phyloP scores from a whole-genome alignment of 2,888 invertebrate genomes.

The Nemurella pictetii region DNA sequence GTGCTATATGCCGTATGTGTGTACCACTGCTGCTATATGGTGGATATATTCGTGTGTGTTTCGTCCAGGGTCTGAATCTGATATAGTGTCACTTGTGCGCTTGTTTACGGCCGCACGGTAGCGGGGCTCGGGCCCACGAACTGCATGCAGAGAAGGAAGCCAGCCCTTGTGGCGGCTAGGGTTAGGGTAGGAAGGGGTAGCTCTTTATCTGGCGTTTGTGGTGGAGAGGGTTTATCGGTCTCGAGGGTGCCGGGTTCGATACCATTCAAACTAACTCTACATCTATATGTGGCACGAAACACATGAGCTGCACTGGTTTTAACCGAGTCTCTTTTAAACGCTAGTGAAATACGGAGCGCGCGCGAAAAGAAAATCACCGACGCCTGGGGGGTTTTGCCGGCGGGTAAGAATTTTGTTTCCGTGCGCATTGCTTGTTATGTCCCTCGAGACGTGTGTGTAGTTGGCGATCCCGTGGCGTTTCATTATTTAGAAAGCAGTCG shows the following conservation, averaged over 20 bases:
- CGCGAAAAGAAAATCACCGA: not conserved
- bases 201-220: constrained; percentile 12
- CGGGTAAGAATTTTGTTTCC: not conserved
- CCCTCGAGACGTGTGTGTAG: not conserved
- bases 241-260: constrained; percentile 13
- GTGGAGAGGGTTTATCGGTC: not conserved
- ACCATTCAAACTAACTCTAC: not conserved
- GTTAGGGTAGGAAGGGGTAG: not conserved
- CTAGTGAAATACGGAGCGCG: not conserved
- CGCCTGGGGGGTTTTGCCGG: not conserved
- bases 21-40: no score
- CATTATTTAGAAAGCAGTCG: not conserved
- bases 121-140: no score
- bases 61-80: not conserved
- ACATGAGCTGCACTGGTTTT: not conserved
- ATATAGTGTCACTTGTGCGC: not conserved
- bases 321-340: not conserved
- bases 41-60: not conserved
- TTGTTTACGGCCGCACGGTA: not conserved
- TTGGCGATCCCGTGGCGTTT: no score
- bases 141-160: not conserved
- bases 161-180: not conserved
- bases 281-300: not conserved
- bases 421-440: not conserved
- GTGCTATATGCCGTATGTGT: not conserved